phyloP scores from a whole-genome alignment of 2,888 invertebrate genomes.

The Hesperia comma region DNA sequence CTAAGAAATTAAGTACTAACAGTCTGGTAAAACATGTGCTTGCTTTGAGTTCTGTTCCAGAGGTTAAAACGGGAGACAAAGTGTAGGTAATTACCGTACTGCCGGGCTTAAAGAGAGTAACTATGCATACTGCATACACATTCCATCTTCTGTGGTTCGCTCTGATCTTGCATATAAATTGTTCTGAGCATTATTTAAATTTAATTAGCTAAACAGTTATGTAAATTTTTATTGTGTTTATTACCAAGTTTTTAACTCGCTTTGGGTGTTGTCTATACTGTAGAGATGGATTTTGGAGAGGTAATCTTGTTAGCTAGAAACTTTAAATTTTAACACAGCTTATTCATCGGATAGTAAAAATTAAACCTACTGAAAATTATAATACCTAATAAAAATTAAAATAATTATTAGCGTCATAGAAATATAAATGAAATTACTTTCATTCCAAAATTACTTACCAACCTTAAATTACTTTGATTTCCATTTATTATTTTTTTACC shows the following conservation, averaged over 20 bases:
- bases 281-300: too few relatives aligned
- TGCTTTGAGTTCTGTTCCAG: constrained; percentile 2
- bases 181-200: neutral
- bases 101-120: constrained; percentile 26
- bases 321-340: too few relatives aligned
- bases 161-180: neutral
- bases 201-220: neutral
- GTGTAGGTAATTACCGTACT: constrained; percentile 27
- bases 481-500: too few relatives aligned
- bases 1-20: constrained; percentile 7
- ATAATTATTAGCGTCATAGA: too few relatives aligned
- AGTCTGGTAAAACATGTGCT: constrained; percentile 9
- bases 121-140: constrained; percentile 16
- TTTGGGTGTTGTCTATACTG: too few relatives aligned
- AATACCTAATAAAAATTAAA: too few relatives aligned
- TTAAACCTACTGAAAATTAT: too few relatives aligned
- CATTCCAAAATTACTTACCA: too few relatives aligned
- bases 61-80: constrained; percentile 18
- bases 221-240: neutral
- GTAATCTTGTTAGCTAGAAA: too few relatives aligned
- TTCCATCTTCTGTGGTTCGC: constrained; percentile 21
- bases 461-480: too few relatives aligned
- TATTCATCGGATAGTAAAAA: too few relatives aligned
- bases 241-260: neutral
- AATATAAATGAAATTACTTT: too few relatives aligned